Conservation (phyloP, 2,888 invertebrate genomes). For the Plebejus argus region DNA sequence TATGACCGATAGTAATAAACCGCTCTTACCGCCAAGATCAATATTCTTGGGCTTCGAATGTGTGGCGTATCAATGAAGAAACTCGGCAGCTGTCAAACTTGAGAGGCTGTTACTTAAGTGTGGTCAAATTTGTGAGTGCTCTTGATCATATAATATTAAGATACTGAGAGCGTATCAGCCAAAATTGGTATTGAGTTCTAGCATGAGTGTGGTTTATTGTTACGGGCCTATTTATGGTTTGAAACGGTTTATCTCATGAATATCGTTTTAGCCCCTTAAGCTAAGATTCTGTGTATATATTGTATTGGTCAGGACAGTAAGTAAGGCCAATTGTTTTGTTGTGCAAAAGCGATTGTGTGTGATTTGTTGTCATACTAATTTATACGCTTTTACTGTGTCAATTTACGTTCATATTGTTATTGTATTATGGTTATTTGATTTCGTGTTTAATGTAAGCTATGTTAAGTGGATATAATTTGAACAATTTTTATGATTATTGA, state of each 20-base stretch:
- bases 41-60: neutral
- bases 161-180: neutral
- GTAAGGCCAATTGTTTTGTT: neutral
- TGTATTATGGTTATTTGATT: conserved; percentile 21
- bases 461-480: neutral
- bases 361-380: conserved; percentile 23
- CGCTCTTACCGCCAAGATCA: neutral
- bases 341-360: neutral
- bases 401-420: conserved; percentile 29
- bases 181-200: neutral
- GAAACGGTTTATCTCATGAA: neutral
- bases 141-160: no score
- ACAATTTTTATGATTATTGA: neutral
- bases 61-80: no score
- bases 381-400: conserved; percentile 29
- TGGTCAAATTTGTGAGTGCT: no score
- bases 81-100: no score
- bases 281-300: conserved; percentile 29
- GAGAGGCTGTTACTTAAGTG: no score
- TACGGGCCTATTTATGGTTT: neutral
- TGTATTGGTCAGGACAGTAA: conserved; percentile 6
- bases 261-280: neutral
- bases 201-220: neutral
- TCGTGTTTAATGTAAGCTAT: conserved; percentile 6
- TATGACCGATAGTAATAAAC: neutral